Base-by-base conservation (phyloP, 2,797 vertebrate genomes). In the Cyprinodon diabolis region DNA sequence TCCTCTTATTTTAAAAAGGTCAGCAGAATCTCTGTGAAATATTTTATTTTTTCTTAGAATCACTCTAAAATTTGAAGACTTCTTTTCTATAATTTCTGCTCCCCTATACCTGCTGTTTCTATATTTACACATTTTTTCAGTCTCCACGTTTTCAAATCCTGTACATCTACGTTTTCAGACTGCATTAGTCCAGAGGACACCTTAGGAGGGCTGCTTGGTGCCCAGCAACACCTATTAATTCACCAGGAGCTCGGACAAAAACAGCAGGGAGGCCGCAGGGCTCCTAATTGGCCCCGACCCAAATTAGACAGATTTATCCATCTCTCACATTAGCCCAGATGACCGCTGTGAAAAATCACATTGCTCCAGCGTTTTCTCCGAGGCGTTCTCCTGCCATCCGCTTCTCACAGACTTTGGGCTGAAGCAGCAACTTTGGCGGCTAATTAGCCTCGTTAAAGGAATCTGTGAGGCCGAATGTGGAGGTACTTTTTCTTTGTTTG, bases 401-500 rank as follows among this genome's bases (percentile, higher is more conserved):
- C 73, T 68, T 21, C 0, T 71, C 72, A 68, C 55, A 1, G 1
- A 72, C 79, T 78, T 79, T 15, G 6, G 68, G 89, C 87, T 90
- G 88, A 91, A 89, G 48, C 85, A 72, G 92, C 86, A 87, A 80
- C 72, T 89, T 84, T 84, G 87, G 72, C 65, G 74, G 84, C 78
- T 92, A 91, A 93, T 92, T 91, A 88, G 90, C 69, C 86, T 87
- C 72, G 77, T 90, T 89, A 84, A 75, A 75, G 72, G 84, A 89
- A 88, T 54, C 89, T 89, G 84, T 9, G 25, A 84, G 89, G 89
- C 81, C 75, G 74, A 80, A 89, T 84, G 74, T 85, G 76, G 75
- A 88, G 90, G 88, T 85, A 90, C 88, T 86, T 81, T 77, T n/a
- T 82, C 78, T 87, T 77, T 79, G 87, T 87, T 78, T n/a, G 25